phyloP scores from a whole-genome alignment of 2,888 invertebrate genomes.

The Hypsopygia costalis region DNA sequence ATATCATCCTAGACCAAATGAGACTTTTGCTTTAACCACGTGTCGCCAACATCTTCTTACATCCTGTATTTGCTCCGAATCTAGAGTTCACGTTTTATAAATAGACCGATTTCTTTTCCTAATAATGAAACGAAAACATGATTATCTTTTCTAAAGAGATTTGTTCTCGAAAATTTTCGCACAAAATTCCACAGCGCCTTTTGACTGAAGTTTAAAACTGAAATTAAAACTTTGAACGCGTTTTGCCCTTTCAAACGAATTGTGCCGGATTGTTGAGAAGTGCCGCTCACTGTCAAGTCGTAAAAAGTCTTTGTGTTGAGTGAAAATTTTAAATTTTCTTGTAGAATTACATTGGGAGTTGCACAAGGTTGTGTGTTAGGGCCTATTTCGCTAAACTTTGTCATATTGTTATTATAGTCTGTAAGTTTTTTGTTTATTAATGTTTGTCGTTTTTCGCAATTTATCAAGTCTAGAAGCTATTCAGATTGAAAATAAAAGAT shows the following conservation, averaged over 20 bases:
- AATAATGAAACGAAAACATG: neutral
- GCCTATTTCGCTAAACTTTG: neutral
- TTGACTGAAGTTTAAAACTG: neutral
- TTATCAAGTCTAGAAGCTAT: too few relatives aligned
- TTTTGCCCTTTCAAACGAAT: neutral
- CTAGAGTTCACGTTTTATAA: too few relatives aligned
- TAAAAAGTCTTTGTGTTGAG: neutral
- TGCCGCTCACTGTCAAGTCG: neutral
- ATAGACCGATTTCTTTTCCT: too few relatives aligned
- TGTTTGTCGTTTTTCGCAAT: too few relatives aligned
- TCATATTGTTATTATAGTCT: neutral
- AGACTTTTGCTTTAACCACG: too few relatives aligned
- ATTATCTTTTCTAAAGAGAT: neutral
- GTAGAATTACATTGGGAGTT: neutral
- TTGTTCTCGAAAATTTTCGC: neutral
- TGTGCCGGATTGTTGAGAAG: neutral
- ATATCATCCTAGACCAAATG: too few relatives aligned
- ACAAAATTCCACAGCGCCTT: neutral
- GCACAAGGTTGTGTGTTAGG: neutral
- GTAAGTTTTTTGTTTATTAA: neutral
- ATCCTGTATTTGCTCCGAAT: too few relatives aligned
- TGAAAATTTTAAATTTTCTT: neutral
- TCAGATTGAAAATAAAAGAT: too few relatives aligned
- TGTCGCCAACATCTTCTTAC: too few relatives aligned
- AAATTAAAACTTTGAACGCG: slow-evolving; percentile 5